Percentiles rank a stretch among this genome's conserved stretches.
Evolutionary conservation across 2,113 vertebrate species (phyloP).

Genomic region (Campylomormyrus numenius): DNA sequence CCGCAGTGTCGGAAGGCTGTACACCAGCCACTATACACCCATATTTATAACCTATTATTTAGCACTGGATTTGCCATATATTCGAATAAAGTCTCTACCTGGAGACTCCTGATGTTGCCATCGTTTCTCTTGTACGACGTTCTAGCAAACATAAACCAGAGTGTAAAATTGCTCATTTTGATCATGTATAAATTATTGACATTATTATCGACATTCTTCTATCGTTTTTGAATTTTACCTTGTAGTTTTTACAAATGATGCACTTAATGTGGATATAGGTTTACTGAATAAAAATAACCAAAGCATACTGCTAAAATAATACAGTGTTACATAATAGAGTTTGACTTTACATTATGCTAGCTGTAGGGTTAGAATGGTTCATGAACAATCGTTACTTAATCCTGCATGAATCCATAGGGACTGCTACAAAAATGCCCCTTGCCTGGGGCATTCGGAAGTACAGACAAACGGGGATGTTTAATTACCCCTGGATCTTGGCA

Average conservation of each 20-base stretch:
- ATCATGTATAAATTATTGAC: neutral
- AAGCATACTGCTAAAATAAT: neutral
- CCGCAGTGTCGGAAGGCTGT: neutral
- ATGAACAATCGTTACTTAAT: slow-evolving; percentile 1
- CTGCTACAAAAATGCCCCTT: slow-evolving; percentile 3
- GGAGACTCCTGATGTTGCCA: neutral
- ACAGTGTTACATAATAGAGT: neutral
- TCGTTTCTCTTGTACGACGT: neutral
- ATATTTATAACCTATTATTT: neutral
- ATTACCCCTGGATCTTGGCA: neutral
- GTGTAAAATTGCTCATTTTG: neutral
- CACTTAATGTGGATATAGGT: neutral
- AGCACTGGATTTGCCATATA: neutral
- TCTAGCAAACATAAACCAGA: neutral
- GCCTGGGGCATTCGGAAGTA: neutral
- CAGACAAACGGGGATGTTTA: neutral
- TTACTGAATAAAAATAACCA: neutral
- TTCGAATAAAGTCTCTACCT: neutral
- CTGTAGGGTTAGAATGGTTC: neutral
- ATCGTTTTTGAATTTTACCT: neutral
- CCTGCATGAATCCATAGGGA: slow-evolving; percentile 6
- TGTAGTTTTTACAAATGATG: neutral
- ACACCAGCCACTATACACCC: neutral
- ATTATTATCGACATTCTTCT: neutral
- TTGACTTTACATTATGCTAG: neutral